Conservation (phyloP, 2,797 vertebrate genomes). For the Anolis apletophallus region DNA sequence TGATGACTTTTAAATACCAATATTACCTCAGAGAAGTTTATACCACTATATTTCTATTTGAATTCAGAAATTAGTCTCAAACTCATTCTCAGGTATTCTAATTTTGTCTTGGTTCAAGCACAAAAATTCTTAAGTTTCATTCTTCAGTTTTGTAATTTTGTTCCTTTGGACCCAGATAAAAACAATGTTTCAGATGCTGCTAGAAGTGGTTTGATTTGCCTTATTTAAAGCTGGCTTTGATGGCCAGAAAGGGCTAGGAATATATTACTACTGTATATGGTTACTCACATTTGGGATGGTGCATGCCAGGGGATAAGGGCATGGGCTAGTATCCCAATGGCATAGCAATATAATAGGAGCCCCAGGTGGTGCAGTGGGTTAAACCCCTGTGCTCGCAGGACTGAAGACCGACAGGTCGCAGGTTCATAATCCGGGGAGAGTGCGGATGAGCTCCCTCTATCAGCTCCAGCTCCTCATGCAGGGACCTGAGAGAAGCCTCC, state of each 20-base stretch:
- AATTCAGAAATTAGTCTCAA: background rate
- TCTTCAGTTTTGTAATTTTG: background rate
- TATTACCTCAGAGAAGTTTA: background rate
- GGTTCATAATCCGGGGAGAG: too few species aligned
- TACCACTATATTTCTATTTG: background rate
- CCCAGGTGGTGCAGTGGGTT: too few species aligned
- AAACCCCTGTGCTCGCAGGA: too few species aligned
- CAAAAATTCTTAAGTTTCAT: background rate
- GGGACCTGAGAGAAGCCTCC: too few species aligned
- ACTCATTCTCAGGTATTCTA: background rate
- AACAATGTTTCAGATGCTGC: background rate
- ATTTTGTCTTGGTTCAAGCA: background rate
- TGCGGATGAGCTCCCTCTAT: too few species aligned
- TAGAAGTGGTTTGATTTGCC: background rate
- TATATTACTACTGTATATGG: background rate
- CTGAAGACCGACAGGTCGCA: too few species aligned
- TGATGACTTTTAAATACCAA: background rate
- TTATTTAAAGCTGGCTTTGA: background rate
- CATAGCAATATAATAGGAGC: background rate
- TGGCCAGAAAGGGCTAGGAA: background rate
- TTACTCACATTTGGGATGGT: background rate
- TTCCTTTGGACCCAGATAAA: background rate
- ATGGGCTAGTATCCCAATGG: too few species aligned
- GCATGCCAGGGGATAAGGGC: too few species aligned
- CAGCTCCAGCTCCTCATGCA: too few species aligned